Base-by-base conservation (phyloP, 2,888 invertebrate genomes). In the Globia sparganii region DNA sequence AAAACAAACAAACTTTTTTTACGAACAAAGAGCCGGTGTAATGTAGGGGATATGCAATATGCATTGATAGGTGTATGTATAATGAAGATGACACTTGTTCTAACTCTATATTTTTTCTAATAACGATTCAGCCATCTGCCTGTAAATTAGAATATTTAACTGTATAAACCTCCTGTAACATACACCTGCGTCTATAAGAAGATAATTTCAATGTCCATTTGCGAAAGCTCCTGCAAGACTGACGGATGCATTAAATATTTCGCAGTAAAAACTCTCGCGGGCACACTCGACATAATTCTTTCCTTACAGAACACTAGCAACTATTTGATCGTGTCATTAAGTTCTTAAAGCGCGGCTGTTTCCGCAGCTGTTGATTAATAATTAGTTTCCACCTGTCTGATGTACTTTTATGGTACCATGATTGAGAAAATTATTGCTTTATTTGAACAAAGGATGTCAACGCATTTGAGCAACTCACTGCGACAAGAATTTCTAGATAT, bases 331-430 rank as follows among this genome's bases (percentile, higher is more conserved):
- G 90, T 87, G 89, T 90, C 91, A 90, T 93, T 93, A 91, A 90
- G 89, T 89, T 80, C 89, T 91, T 90, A 88, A 91, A 91, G 88
- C 87, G 90, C 91, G 90, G 90, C 92, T 92, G 93, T 90, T 90
- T 90, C 89, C 85, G 92, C 95, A 95, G 93, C 94, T 95, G 95
- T 91, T 92, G 91, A 92, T 91, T 91, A 91, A 91, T 91, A 94
- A 95, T 94, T 93, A 93, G 81, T 86, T 85, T 88, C 90, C 96
- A 96, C 95, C 96, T 96, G 96, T 93, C 89, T 84, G 84, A 86
- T 91, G 83, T 81, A 87, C 88, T 87, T 89, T 89, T 89, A 90
- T 89, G 88, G 90, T 86, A 89, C 86, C 86, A 83, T 85, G 77
- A 78, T 56, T 87, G 72, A 83, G 69, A 77, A 83, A 80, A 74